A percentile compares a stretch with the other conserved stretches of the same genome.
Evolutionary conservation across 2,888 invertebrate species (phyloP).

Genomic region (Hymenopus coronatus): DNA sequence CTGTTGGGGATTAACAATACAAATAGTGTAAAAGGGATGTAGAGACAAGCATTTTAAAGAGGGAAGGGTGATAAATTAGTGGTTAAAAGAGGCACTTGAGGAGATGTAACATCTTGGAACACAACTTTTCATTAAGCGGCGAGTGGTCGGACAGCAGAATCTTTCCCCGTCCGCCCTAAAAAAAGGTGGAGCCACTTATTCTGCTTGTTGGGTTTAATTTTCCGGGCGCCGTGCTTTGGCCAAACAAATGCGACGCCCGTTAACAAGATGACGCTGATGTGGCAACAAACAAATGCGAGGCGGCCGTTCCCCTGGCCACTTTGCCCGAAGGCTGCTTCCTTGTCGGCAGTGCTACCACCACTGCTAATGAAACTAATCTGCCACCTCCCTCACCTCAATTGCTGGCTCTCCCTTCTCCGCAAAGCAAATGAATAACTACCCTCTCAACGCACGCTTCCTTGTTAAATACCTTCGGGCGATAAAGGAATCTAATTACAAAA

Average conservation of each 20-base stretch:
- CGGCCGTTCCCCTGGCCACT: not conserved
- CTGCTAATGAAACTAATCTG: constrained; percentile 28
- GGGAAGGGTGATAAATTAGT: not conserved
- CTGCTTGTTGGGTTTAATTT: not conserved
- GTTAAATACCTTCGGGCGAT: constrained; percentile 33
- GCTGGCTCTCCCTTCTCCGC: constrained; percentile 2
- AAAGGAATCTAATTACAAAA: constrained; percentile 33
- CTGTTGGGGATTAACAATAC: not conserved
- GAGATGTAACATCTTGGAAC: not conserved
- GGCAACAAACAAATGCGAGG: constrained; percentile 26
- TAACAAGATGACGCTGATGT: constrained; percentile 27
- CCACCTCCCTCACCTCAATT: not conserved
- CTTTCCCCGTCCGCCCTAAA: not conserved
- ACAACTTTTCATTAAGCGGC: not conserved
- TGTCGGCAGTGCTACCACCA: constrained; percentile 3
- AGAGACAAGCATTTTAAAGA: not conserved
- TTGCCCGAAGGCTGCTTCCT: not conserved
- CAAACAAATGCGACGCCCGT: constrained; percentile 23
- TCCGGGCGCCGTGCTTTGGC: not conserved
- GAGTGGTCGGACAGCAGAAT: not conserved
- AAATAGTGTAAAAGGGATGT: not conserved
- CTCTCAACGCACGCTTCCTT: not conserved
- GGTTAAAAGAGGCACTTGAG: not conserved
- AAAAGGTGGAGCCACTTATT: not conserved
- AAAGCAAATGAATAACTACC: constrained; percentile 31